phyloP scores from a whole-genome alignment of 1,140 invertebrate species.

The Drosophila nikananu region DNA sequence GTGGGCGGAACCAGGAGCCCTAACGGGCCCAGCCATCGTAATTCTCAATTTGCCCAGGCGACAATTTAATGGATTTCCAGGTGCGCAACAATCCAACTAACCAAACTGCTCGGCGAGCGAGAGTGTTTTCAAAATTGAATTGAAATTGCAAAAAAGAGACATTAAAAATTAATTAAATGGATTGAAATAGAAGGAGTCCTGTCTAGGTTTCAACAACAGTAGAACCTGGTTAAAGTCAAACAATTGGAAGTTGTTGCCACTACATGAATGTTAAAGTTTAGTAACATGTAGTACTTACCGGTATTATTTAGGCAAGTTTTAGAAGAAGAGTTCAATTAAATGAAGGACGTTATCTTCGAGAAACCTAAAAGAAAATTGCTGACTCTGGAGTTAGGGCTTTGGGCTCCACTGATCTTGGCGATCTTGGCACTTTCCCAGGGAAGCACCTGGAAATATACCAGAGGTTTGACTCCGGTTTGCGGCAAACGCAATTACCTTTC shows the following conservation, averaged over 20 bases:
- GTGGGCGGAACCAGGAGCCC: conserved; percentile 28
- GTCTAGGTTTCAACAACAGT: conserved; percentile 51
- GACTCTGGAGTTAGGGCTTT: neutral
- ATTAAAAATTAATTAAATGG: conserved; percentile 84
- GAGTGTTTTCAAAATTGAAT: conserved; percentile 79
- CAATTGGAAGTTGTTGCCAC: neutral
- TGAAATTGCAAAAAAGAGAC: conserved; percentile 77
- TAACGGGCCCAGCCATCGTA: conserved; percentile 66
- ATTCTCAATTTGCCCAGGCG: conserved; percentile 82
- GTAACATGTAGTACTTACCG: neutral
- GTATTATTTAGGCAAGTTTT: neutral
- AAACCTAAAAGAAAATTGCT: neutral
- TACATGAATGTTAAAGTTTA: neutral
- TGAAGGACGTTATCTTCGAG: neutral
- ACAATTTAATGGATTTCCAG: conserved; percentile 81
- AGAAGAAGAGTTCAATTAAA: neutral
- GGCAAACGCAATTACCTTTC: neutral
- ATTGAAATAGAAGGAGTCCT: conserved; percentile 57
- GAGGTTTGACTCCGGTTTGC: neutral
- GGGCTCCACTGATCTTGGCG: neutral
- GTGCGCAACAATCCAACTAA: conserved; percentile 56
- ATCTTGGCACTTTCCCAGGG: neutral
- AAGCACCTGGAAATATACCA: neutral
- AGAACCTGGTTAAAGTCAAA: conserved; percentile 18
- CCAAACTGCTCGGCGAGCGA: conserved; percentile 29